phyloP scores from a whole-genome alignment of 2,797 vertebrate genomes.

The Meda fulgida region DNA sequence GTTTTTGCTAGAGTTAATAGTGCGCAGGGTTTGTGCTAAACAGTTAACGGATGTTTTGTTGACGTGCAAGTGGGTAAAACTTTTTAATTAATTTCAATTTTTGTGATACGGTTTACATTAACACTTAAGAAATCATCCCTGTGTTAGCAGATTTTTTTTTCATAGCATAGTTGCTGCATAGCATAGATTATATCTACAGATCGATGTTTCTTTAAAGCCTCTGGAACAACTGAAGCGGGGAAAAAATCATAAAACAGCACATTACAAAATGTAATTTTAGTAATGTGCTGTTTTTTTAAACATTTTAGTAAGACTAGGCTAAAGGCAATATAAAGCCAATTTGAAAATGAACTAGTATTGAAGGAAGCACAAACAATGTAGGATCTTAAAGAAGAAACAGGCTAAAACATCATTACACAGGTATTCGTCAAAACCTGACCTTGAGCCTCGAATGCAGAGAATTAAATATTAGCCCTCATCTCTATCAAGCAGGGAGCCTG shows the following conservation, averaged over 20 bases:
- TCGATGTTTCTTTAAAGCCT: constrained; percentile 13
- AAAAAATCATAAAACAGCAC: background rate
- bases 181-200: background rate
- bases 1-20: constrained; percentile 5
- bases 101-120: background rate
- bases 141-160: background rate
- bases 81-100: constrained; percentile 11
- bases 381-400: background rate
- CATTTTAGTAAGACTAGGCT: background rate
- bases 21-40: background rate
- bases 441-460: background rate
- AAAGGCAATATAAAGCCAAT: background rate
- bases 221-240: background rate
- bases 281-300: background rate
- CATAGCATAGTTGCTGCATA: background rate
- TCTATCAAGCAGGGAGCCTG: constrained; percentile 3
- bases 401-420: background rate
- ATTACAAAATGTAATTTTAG: constrained; percentile 19
- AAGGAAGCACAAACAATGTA: background rate
- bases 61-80: background rate
- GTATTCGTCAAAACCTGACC: constrained; percentile 2
- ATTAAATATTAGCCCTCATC: constrained; percentile 10
- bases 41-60: background rate
- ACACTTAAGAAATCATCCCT: background rate
- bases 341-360: background rate